Evolutionary conservation across 1,140 invertebrate genomes (phyloP).

Genomic region (Drosophila melanica): DNA sequence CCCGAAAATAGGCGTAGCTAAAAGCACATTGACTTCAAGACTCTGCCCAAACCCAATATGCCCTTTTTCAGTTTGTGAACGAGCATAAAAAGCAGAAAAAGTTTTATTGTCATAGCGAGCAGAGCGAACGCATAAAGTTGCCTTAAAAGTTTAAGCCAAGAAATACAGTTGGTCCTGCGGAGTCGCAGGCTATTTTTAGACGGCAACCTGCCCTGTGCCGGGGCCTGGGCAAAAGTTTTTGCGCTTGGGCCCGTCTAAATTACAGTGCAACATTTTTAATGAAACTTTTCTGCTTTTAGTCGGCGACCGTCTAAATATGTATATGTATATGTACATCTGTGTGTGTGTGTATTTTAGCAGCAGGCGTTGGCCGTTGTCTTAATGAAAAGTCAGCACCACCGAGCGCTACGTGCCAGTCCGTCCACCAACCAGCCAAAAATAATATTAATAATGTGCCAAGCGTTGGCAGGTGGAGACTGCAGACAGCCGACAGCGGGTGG

Average conservation of each 20-base stretch:
- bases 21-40: too few relatives aligned
- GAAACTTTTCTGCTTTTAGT: conserved; percentile 62
- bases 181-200: conserved; percentile 43
- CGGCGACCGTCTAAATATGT: conserved; percentile 29
- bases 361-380: conserved; percentile 56
- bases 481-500: conserved; percentile 1
- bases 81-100: conserved; percentile 43
- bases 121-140: conserved; percentile 69
- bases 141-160: conserved; percentile 69
- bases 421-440: conserved; percentile 43
- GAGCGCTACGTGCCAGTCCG: conserved; percentile 60
- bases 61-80: too few relatives aligned
- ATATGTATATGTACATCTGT: conserved; percentile 2
- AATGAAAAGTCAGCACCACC: conserved; percentile 71
- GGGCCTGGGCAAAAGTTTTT: conserved; percentile 41
- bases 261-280: conserved; percentile 82
- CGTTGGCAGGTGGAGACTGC: conserved; percentile 5
- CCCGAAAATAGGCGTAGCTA: too few relatives aligned
- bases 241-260: conserved; percentile 54
- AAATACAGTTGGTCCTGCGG: conserved; percentile 14
- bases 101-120: conserved; percentile 73
- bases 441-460: conserved; percentile 73
- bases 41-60: too few relatives aligned
- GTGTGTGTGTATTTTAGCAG: conserved; percentile 12
- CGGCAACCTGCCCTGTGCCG: conserved; percentile 4